Conservation (phyloP, 2,888 invertebrate genomes). For the Epistrophe eligans region DNA sequence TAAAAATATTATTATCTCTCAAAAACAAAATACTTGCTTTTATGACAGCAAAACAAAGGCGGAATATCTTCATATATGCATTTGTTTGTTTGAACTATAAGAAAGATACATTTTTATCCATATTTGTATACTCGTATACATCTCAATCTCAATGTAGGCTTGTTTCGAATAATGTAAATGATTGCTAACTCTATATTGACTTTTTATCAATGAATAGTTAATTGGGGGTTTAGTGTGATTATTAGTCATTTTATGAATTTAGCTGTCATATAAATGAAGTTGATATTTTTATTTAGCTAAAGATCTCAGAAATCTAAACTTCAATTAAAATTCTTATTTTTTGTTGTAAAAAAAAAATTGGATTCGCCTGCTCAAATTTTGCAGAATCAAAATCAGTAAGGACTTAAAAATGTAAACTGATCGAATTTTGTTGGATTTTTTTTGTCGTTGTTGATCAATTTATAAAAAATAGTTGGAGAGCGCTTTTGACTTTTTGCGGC, state of each 20-base stretch:
- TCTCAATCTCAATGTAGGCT: neutral
- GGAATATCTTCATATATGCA: slow-evolving; percentile 3
- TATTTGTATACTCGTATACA: slow-evolving; percentile 3
- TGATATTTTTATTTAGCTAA: neutral
- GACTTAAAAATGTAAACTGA: no score
- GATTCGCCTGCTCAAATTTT: no score
- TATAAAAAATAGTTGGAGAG: no score
- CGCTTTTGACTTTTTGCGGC: no score
- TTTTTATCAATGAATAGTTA: neutral
- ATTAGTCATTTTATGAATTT: neutral
- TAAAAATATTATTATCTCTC: slow-evolving; percentile 15
- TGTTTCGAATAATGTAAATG: neutral
- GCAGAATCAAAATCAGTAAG: no score
- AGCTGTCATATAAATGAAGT: neutral
- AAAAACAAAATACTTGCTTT: no score
- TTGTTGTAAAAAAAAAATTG: no score
- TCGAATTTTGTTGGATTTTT: no score
- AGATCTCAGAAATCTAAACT: no score
- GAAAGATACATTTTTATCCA: neutral
- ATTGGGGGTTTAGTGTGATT: neutral
- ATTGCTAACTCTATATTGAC: neutral
- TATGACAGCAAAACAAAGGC: neutral
- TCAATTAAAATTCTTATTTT: no score
- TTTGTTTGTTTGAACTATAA: neutral
- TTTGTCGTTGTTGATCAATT: no score